phyloP scores from a whole-genome alignment of 2,113 vertebrate species.

The Dolichotis patagonum region DNA sequence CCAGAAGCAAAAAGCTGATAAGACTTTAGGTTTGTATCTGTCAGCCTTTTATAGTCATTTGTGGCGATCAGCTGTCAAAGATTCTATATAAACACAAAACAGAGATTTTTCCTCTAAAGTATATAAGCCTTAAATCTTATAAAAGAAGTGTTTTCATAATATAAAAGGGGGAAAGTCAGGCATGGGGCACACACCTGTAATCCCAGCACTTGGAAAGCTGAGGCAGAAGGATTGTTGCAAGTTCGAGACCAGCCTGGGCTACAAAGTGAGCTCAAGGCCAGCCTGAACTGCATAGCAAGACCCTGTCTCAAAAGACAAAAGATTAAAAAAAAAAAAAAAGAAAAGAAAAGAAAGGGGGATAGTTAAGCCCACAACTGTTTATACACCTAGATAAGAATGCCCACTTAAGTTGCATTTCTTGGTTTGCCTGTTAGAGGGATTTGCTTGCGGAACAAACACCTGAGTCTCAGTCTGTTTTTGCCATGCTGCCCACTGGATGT shows the following conservation, averaged over 20 bases:
- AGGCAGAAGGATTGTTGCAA: no score
- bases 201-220: no score
- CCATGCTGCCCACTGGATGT: background rate
- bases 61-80: background rate
- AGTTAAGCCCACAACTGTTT: background rate
- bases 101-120: constrained; percentile 30
- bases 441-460: background rate
- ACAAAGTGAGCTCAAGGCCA: no score
- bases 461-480: background rate
- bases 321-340: no score
- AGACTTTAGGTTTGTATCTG: background rate
- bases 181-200: no score
- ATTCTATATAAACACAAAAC: background rate
- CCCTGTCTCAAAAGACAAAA: no score
- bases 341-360: no score
- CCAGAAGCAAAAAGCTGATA: background rate
- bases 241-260: no score
- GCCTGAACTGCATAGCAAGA: no score
- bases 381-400: background rate
- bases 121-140: background rate
- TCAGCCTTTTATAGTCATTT: background rate
- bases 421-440: background rate
- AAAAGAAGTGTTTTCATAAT: background rate
- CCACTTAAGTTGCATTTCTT: background rate
- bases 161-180: background rate